Base-by-base conservation (phyloP, 2,888 invertebrate species). In the Ochropleura plecta region DNA sequence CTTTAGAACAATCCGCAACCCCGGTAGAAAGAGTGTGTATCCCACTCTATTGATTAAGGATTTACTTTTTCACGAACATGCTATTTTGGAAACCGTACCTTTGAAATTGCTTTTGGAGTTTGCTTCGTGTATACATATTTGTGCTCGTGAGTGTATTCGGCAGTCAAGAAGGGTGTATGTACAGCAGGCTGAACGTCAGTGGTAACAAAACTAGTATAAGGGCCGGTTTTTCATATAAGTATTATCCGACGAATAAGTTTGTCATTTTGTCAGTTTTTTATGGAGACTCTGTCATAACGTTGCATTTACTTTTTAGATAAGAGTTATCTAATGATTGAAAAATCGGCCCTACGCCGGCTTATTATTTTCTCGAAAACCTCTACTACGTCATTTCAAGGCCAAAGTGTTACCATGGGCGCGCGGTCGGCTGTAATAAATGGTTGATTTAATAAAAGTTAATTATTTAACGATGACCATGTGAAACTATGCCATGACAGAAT, bases 401-500 rank as follows among this genome's bases (percentile, higher is more conserved):
- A 44, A 10, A 42, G 12, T 62, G 44, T 62, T 44, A 44, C 44
- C n/a, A 42, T 10, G 7, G 62, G 12, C n/a, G 12, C 12, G 12
- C 44, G n/a, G 4, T 62, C n/a, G n/a, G 12, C 12, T 62, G n/a
- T 62, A n/a, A n/a, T n/a, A 7, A 10, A 44, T 40, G 16, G 12
- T 70, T 70, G 30, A 53, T 51, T 46, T 20, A 44, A 10, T 20
- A 59, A n/a, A 77, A 9, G 12, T 30, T 2, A 65, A 57, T 57
- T 12, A 14, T 60, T 51, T 10, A 73, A 18, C 42, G 10, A 30
- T 72, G 18, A n/a, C n/a, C 16, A 12, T 46, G 60, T 53, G 42
- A 42, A 77, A 44, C 16, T 16, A 30, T 42, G 42, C 30, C 42
- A 76, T 65, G 66, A 65, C 42, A 49, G 16, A 76, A 16, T n/a